Conservation (phyloP, 1,140 invertebrate genomes). For the Drosophila serrata region DNA sequence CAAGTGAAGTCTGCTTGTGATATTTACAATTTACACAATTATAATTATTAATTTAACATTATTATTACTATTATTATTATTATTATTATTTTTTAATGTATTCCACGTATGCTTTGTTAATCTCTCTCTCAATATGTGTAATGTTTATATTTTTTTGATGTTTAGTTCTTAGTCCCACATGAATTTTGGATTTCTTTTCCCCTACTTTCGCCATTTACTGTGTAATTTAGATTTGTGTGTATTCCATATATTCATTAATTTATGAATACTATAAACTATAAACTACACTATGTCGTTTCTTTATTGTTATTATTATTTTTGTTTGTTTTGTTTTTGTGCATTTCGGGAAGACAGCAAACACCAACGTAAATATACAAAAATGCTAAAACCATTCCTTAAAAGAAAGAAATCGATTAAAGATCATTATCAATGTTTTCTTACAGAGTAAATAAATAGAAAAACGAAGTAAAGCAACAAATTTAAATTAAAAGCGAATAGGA, state of each 20-base stretch:
- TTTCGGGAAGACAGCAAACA: constrained; percentile 4
- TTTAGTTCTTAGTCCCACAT: constrained; percentile 33
- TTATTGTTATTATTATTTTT: neutral
- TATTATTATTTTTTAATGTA: constrained; percentile 45
- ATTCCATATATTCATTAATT: constrained; percentile 60
- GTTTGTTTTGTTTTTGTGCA: constrained; percentile 10
- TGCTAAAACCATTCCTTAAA: constrained; percentile 44
- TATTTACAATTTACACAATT: constrained; percentile 83
- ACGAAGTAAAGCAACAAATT: constrained; percentile 25
- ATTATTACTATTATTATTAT: constrained; percentile 17
- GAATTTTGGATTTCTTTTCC: constrained; percentile 17
- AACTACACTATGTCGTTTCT: constrained; percentile 22
- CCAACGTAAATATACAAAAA: constrained; percentile 23
- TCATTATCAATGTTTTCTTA: constrained; percentile 64
- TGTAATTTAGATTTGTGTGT: constrained; percentile 61
- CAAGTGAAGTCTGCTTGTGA: constrained; percentile 83
- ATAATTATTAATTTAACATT: constrained; percentile 69
- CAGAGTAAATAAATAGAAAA: constrained; percentile 55
- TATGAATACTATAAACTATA: constrained; percentile 27
- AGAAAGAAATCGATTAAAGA: constrained; percentile 29
- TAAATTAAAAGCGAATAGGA: constrained; percentile 31
- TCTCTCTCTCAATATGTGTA: constrained; percentile 38
- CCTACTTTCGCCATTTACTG: constrained; percentile 64
- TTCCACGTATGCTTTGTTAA: constrained; percentile 43
- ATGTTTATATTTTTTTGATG: constrained; percentile 64